Percentiles rank a stretch among this genome's conserved stretches.
These are phyloP conservation scores for Plectus sambesii DNA, from an alignment of 1,140 invertebrate genomes.

Conservation along the genomic window DNA sequence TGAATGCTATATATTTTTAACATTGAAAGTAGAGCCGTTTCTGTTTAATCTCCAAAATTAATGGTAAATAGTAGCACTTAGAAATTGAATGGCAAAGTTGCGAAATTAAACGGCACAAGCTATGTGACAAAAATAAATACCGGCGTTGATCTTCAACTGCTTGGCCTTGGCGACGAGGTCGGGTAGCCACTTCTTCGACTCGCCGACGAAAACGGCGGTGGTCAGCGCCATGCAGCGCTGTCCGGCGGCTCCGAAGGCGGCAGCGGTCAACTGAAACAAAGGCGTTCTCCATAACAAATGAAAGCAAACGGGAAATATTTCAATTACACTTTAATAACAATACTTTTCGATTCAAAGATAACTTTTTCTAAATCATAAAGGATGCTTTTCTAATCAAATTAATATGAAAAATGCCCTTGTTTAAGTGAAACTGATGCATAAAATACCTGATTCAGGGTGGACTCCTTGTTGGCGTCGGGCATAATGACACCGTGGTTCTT, in stretches of 20 bases:
- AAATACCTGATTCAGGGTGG: constrained; percentile 63
- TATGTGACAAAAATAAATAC: constrained; percentile 38
- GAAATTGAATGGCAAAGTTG: too few species aligned
- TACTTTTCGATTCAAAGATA: constrained; percentile 45
- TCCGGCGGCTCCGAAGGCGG: constrained; percentile 72
- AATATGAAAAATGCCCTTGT: constrained; percentile 1
- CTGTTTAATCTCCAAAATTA: too few species aligned
- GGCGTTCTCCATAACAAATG: neutral
- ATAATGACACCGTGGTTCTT: constrained; percentile 94
- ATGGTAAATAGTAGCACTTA: too few species aligned
- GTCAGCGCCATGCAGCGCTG: constrained; percentile 95
- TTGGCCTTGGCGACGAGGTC: constrained; percentile 57
- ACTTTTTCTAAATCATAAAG: too few species aligned
- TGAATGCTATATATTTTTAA: too few species aligned
- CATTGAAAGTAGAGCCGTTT: too few species aligned
- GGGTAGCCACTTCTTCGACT: constrained; percentile 72
- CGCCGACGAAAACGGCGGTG: constrained; percentile 86
- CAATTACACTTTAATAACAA: constrained; percentile 1
- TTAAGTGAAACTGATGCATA: constrained; percentile 7
- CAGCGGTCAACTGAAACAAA: constrained; percentile 60
- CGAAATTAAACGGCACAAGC: too few species aligned
- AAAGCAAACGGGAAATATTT: constrained; percentile 13
- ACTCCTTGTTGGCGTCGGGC: constrained; percentile 90
- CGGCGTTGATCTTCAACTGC: constrained; percentile 77
- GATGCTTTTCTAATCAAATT: too few species aligned